These are phyloP conservation scores for Tarsius wallacei DNA, from an alignment of 2,797 vertebrate species.

Conservation along the genomic window DNA sequence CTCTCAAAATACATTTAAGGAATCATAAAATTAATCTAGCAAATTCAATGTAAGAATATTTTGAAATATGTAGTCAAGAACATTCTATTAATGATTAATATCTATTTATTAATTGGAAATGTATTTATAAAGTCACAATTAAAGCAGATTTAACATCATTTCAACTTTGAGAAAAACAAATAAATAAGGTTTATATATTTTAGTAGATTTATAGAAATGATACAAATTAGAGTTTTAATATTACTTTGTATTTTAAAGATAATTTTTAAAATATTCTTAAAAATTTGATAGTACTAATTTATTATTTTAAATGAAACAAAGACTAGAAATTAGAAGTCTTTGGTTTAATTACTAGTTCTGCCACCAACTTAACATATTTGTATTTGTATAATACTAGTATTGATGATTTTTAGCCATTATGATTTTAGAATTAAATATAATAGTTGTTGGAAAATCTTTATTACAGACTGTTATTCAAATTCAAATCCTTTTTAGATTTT, in stretches of 20 bases:
- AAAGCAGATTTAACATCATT: conserved; percentile 21
- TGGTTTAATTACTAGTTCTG: neutral
- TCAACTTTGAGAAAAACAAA: neutral
- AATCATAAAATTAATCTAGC: neutral
- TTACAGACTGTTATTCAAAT: neutral
- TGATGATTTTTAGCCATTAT: neutral
- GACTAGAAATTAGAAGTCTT: neutral
- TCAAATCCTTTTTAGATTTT: neutral
- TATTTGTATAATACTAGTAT: neutral
- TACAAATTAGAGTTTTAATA: neutral
- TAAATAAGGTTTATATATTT: neutral
- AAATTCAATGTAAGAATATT: neutral
- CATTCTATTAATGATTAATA: neutral
- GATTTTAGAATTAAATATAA: neutral
- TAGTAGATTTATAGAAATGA: neutral
- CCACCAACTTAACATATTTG: neutral
- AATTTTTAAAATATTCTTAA: neutral
- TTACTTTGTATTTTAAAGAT: neutral
- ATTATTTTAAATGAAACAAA: conserved; percentile 1
- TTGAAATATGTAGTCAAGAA: neutral
- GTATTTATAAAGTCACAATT: neutral
- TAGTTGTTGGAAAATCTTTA: neutral
- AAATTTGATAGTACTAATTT: neutral
- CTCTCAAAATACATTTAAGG: conserved; percentile 1
- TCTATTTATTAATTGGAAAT: neutral